A percentile compares a stretch with the other conserved stretches of the same genome.
Evolutionary conservation across 2,888 invertebrate genomes (phyloP).

Genomic region (Acleris sparsana): DNA sequence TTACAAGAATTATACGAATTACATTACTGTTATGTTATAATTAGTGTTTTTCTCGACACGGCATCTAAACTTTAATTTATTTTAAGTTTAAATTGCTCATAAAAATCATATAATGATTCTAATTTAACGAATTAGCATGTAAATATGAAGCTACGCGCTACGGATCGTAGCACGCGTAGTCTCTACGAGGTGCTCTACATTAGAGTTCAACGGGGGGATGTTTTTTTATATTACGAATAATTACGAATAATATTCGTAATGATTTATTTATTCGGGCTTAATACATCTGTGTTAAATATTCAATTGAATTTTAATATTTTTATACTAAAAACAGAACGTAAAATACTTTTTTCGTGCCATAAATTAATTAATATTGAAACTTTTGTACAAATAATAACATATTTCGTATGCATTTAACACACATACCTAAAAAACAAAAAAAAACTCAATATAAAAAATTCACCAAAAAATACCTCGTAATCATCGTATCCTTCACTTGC

Average conservation of each 20-base stretch:
- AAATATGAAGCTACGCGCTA: constrained; percentile 24
- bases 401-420: not conserved
- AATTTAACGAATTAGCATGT: not conserved
- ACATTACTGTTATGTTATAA: not conserved
- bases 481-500: constrained; percentile 42
- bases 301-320: not conserved
- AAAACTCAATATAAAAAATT: not conserved
- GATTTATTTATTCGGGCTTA: not conserved
- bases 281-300: not conserved
- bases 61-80: not conserved
- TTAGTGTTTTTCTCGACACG: not conserved
- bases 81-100: not conserved
- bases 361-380: too few relatives aligned
- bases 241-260: not conserved
- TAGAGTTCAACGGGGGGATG: constrained; percentile 21
- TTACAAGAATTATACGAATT: not conserved
- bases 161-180: constrained; percentile 24
- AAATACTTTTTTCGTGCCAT: too few relatives aligned
- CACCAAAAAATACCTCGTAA: constrained; percentile 20
- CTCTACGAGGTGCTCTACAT: constrained; percentile 1
- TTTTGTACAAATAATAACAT: not conserved
- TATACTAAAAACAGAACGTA: too few relatives aligned
- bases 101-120: not conserved
- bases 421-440: not conserved
- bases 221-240: too few relatives aligned